Evolutionary conservation across 2,113 vertebrate genomes (phyloP), one percentile per base, ranked within the genome.

Genomic region (Canis aureus): DNA sequence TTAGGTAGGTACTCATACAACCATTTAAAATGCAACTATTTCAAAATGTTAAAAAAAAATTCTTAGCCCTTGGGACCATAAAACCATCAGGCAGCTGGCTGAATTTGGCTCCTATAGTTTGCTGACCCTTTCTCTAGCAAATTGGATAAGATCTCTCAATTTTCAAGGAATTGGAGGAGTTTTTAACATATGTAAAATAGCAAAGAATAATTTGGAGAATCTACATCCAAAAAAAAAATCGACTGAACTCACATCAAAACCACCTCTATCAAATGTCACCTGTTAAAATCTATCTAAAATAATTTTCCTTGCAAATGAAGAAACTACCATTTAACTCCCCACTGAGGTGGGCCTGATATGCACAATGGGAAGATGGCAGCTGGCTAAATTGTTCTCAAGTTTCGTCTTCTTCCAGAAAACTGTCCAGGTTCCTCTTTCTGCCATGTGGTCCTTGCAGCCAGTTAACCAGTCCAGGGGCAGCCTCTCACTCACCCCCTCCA

Each of bases 251-350:
- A 88, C 17, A 79, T 71, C 29, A 66, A 55, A 32, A 53, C 62
- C 32, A 29, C 27, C 27, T 83, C 62, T 83, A 32, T 60, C 87
- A 84, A 51, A 22, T 25, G 55, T 16, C 49, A 55, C 16, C 29
- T 60, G 76, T 53, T 35, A 89, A 87, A 83, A 93, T 91, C 60
- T 38, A 82, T 27, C 59, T 76, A 35, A 51, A 86, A 82, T 85
- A 16, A 66, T 79, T 66, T 73, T 59, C 60, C 78, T n/a, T 84
- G 87, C 66, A 59, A 49, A 11, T 8, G 23, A 38, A 71, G 81
- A 76, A 69, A 22, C 51, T 60, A 53, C 84, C n/a, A 35, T 35
- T 79, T 35, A 79, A 53, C 43, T 94, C 87, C 62, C 11, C 25
- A 59, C 23, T 7, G 49, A 67, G 20, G 16, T 43, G 25, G 20